A percentile compares a stretch with the other conserved stretches of the same genome.
phyloP scores from a whole-genome alignment of 30 jellyfish, hydroid and myxozoan genomes.

The Nemopilema nomurai region DNA sequence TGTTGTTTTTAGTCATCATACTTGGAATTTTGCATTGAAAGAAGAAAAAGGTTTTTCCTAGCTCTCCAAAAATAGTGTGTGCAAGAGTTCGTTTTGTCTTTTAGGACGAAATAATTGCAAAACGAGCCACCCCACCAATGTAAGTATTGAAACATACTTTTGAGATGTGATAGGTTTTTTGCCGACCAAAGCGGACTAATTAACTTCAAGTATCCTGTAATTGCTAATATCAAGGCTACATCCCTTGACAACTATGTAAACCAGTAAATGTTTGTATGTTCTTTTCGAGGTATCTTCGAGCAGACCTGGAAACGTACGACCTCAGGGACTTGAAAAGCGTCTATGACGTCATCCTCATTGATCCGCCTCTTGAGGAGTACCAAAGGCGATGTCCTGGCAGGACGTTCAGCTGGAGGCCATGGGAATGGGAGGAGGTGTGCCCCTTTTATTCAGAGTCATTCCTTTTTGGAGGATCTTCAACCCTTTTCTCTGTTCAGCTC shows the following conservation, averaged over 20 bases:
- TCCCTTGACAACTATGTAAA: too few relatives aligned
- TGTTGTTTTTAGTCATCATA: too few relatives aligned
- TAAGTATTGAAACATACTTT: slow-evolving; percentile 22
- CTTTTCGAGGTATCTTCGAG: slow-evolving; percentile 80
- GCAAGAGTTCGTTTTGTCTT: background rate
- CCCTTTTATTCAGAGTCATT: background rate
- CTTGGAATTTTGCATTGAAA: too few relatives aligned
- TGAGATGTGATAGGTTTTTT: too few relatives aligned
- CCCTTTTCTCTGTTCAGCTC: too few relatives aligned
- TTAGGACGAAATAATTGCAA: slow-evolving; percentile 84
- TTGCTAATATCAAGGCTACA: too few relatives aligned
- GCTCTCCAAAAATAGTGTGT: too few relatives aligned
- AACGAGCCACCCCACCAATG: slow-evolving; percentile 97
- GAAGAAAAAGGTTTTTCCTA: too few relatives aligned
- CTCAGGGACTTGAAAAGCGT: slow-evolving; percentile 76
- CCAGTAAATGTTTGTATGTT: too few relatives aligned
- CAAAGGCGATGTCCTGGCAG: slow-evolving; percentile 96
- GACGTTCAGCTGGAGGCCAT: slow-evolving; percentile 90
- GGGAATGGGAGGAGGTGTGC: slow-evolving; percentile 98
- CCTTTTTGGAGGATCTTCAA: background rate
- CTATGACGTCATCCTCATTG: slow-evolving; percentile 93
- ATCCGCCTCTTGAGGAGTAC: slow-evolving; percentile 98
- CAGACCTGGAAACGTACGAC: slow-evolving; percentile 89
- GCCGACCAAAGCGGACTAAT: too few relatives aligned
- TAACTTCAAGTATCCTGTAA: too few relatives aligned